Base-by-base conservation (phyloP, 2,797 vertebrate species). In the Erithacus rubecula region DNA sequence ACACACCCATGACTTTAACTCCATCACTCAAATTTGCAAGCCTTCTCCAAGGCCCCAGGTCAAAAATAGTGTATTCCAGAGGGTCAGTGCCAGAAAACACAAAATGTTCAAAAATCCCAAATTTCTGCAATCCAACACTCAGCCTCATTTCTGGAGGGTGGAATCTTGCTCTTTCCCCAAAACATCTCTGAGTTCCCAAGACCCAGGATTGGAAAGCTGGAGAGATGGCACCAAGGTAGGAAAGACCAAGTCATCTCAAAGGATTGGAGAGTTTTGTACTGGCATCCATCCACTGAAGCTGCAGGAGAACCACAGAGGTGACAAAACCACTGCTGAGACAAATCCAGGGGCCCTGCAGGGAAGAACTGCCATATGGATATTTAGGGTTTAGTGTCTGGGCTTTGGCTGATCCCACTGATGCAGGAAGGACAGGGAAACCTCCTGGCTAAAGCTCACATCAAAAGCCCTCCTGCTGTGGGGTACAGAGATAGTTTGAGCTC, bases 141-240 rank as follows among this genome's bases (percentile, higher is more conserved):
- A 52, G 51, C 17, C 29, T 13, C 30, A 58, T 11, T 23, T 24
- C 55, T 36, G n/a, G n/a, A 36, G 55, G 55, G 11, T 3, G 32
- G 77, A 87, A 44, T 21, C 55, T 72, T 2, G 0, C 9, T 64
- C 43, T 41, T 64, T 70, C 71, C 63, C n/a, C 22, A 18, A 1
- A 46, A 15, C 0, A 0, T 11, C 55, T 49, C 59, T 3, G 4
- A 11, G 15, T 2, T 44, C 10, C 22, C 2, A 0, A 3, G 34
- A 4, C 4, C 44, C 39, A 39, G 23, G 37, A 22, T 0, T 22
- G 49, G 64, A 64, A 62, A 76, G 65, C 6, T 22, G 43, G 10
- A 49, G 23, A 67, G 36, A 17, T 3, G 9, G 39, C 24, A 41
- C 9, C 15, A 3, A 37, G 34, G 34, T 1, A 30, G 29, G 46